Evolutionary conservation across 2,797 vertebrate species (phyloP), one percentile per base, ranked within the genome.

Genomic region (Sparidentex hasta): DNA sequence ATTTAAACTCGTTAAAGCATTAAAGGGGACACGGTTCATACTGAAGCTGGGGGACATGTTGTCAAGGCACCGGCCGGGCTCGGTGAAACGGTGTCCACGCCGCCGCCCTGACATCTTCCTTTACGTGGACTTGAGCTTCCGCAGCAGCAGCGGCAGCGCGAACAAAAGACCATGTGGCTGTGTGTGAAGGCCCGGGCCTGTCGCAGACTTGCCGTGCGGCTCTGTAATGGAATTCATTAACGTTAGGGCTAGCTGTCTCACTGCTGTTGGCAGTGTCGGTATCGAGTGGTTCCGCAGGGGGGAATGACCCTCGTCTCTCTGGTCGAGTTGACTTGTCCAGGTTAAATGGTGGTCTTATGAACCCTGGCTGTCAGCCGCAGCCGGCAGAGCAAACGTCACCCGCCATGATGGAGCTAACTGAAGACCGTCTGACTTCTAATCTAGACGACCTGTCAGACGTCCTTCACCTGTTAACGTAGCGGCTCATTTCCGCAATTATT

Each of bases 141-240:
- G 14, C 56, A 6, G 44, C 33, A 2, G 69, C 44, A 18, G 47
- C 21, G 14, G 69, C 44, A 18, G 47, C 21, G 14, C 11, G 29
- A 80, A 90, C 87, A 90, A 90, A 86, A 75, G 83, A 38, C 65
- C 89, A 85, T 71, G 84, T 61, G 88, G 66, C 67, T 0, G 47
- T 18, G 1, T 1, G 8, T 9, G 51, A 9, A 84, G 87, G 84
- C 81, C 81, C 3, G 17, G 38, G 65, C 75, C 69, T 55, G 51
- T 7, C 11, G 5, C 25, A 0, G 20, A 2, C 57, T 3, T 7
- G 11, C 6, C 0, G n/a, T 1, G 25, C 27, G 4, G 50, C 29
- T 1, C 14, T 13, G 11, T 20, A 5, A 1, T 1, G 7, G 18
- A 11, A 43, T 56, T 0, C 44, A 68, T 29, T 1, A n/a, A n/a